phyloP scores from a whole-genome alignment of 2,113 vertebrate species.

The Tinamus guttatus region DNA sequence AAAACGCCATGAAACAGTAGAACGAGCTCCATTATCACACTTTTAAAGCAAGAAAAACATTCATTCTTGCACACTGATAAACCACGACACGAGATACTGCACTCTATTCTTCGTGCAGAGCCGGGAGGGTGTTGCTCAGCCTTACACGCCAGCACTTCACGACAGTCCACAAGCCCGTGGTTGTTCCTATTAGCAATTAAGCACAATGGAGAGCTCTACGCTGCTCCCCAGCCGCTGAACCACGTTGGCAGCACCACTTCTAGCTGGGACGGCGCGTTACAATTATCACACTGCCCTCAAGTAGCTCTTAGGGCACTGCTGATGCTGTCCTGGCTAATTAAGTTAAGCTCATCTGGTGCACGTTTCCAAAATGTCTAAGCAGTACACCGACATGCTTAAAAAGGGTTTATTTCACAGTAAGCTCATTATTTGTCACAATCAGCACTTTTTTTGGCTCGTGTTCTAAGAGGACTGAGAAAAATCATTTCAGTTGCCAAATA shows the following conservation, averaged over 20 bases:
- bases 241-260: conserved; percentile 18
- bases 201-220: conserved; percentile 69
- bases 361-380: conserved; percentile 28
- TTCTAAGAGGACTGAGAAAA: neutral
- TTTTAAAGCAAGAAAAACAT: neutral
- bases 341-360: conserved; percentile 58
- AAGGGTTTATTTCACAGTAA: neutral
- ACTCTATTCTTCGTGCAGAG: neutral
- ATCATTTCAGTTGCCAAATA: neutral
- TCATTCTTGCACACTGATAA: neutral
- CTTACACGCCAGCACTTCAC: neutral
- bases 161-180: neutral
- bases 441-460: neutral
- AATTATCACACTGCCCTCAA: conserved; percentile 52
- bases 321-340: conserved; percentile 60
- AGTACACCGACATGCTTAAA: neutral
- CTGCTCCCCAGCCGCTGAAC: neutral
- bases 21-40: neutral
- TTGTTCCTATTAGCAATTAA: conserved; percentile 37
- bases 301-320: conserved; percentile 43
- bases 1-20: neutral
- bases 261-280: conserved; percentile 1
- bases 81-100: neutral
- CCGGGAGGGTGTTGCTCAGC: neutral
- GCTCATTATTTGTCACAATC: neutral